These are phyloP conservation scores for Otocyon megalotis DNA, from an alignment of 2,113 vertebrate genomes.

Conservation along the genomic window DNA sequence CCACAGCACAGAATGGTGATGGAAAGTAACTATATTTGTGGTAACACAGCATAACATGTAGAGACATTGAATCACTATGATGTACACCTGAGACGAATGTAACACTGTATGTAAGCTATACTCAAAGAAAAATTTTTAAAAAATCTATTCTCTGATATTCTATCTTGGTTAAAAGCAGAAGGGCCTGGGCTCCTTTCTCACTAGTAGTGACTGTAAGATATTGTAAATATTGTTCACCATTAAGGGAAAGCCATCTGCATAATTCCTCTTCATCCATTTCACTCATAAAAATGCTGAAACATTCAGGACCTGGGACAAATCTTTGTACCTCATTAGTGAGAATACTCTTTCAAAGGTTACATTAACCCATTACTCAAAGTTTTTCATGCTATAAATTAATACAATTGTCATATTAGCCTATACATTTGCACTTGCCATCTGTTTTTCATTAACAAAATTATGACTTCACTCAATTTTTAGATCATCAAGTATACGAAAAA, in stretches of 20 bases:
- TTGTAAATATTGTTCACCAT: background rate
- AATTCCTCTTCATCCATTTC: background rate
- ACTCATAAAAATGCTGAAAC: background rate
- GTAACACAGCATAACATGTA: background rate
- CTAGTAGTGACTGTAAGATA: background rate
- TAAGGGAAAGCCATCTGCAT: background rate
- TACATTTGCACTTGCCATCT: background rate
- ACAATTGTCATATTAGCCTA: background rate
- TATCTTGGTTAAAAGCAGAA: background rate
- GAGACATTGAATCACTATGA: background rate
- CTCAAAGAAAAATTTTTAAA: background rate
- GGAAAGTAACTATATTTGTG: background rate
- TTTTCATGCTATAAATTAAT: slow-evolving; percentile 5
- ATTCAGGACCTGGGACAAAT: background rate
- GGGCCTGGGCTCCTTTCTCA: background rate
- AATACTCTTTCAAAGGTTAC: background rate
- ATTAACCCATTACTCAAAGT: background rate
- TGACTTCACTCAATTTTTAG: background rate
- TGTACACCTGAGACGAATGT: background rate
- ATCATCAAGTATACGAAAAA: background rate
- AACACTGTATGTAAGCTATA: background rate
- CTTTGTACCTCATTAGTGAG: background rate
- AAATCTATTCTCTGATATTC: background rate
- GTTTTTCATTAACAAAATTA: background rate
- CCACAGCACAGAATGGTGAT: background rate